Percentiles rank a stretch among this genome's conserved stretches.
phyloP scores from a whole-genome alignment of 2,797 vertebrate species.

The Morus bassanus region DNA sequence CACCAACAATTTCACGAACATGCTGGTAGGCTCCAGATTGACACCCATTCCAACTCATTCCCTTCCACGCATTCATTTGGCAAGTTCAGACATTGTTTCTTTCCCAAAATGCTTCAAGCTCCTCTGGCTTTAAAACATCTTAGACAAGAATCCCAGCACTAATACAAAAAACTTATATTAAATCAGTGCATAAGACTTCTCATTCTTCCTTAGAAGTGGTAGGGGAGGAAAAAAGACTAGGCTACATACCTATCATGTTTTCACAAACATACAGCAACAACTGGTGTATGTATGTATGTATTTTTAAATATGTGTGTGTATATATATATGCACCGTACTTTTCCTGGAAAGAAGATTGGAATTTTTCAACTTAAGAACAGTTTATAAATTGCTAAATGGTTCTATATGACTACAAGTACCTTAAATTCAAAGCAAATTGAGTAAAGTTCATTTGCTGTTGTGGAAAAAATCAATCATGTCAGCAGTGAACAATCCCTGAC shows the following conservation, averaged over 20 bases:
- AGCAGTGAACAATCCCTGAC: neutral
- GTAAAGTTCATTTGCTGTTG: neutral
- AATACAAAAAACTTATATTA: neutral
- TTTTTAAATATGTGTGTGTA: no score
- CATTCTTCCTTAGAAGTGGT: neutral
- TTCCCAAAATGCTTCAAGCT: neutral
- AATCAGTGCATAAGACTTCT: neutral
- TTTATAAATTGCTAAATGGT: neutral
- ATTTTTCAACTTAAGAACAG: neutral
- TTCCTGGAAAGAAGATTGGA: neutral
- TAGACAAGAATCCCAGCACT: neutral
- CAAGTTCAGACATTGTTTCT: neutral
- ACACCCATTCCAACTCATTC: neutral
- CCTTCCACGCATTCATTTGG: neutral
- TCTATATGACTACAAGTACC: neutral
- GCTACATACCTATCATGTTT: neutral
- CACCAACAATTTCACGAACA: neutral
- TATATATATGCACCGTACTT: neutral
- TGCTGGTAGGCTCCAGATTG: neutral
- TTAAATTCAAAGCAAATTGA: neutral
- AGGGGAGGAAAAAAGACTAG: neutral
- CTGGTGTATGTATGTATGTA: no score
- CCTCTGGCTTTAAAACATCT: neutral
- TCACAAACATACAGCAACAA: neutral
- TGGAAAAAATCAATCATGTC: neutral